phyloP scores from a whole-genome alignment of 2,113 vertebrate species.

The Platycercus adscitus region DNA sequence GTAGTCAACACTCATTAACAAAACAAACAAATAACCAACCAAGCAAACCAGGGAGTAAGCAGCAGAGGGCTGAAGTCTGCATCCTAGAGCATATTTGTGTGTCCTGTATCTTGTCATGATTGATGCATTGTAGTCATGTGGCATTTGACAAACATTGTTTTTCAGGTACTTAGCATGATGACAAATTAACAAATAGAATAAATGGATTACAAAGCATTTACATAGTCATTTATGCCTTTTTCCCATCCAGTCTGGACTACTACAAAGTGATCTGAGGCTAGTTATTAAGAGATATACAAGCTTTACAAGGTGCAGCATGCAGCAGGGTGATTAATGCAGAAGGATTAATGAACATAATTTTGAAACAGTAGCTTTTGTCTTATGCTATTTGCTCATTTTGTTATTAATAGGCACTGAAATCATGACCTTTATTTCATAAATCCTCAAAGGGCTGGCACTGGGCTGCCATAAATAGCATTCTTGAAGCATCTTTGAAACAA shows the following conservation, averaged over 20 bases:
- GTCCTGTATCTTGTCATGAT: neutral
- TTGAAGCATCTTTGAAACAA: neutral
- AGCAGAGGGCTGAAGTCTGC: neutral
- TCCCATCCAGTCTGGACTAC: neutral
- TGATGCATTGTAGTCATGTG: neutral
- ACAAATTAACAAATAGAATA: conserved; percentile 57
- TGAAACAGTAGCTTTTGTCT: conserved; percentile 28
- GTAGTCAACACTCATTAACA: neutral
- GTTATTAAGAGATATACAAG: conserved; percentile 34
- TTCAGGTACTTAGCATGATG: conserved; percentile 31
- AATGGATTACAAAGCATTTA: conserved; percentile 42
- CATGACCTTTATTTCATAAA: conserved; percentile 9
- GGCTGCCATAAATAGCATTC: neutral
- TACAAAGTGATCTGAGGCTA: conserved; percentile 23
- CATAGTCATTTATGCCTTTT: conserved; percentile 33
- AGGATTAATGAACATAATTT: conserved; percentile 63
- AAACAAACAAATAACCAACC: neutral
- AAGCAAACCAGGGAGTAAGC: neutral
- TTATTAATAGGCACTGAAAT: conserved; percentile 1
- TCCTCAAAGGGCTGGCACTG: neutral
- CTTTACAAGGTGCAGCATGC: conserved; percentile 13
- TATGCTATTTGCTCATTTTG: neutral
- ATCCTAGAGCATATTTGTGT: conserved; percentile 7
- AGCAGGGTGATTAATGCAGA: conserved; percentile 43
- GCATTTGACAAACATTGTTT: conserved; percentile 43